phyloP scores from a whole-genome alignment of 1,140 invertebrate genomes.

The Eumaeus atala region DNA sequence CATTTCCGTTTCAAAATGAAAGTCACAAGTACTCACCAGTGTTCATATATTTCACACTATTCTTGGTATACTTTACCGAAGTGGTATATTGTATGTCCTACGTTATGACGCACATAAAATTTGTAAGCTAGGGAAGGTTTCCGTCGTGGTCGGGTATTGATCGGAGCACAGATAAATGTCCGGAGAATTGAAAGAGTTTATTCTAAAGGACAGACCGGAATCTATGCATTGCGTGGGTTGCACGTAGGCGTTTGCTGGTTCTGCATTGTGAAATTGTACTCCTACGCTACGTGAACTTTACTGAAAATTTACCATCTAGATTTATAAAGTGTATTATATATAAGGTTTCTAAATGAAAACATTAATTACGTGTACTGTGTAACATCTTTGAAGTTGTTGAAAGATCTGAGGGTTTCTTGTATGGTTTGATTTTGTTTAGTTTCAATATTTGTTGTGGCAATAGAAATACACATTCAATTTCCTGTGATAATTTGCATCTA shows the following conservation, averaged over 20 bases:
- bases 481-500: slow-evolving; percentile 5
- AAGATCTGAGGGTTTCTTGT: too few relatives aligned
- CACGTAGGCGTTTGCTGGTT: background rate
- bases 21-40: too few relatives aligned
- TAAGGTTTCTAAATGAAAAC: background rate
- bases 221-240: background rate
- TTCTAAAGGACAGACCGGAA: slow-evolving; percentile 1
- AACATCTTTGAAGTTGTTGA: slow-evolving; percentile 1
- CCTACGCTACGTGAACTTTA: background rate
- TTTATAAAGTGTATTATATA: background rate
- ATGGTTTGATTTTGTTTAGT: too few relatives aligned
- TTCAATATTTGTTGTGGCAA: too few relatives aligned
- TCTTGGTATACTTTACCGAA: too few relatives aligned
- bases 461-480: slow-evolving; percentile 11
- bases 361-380: background rate
- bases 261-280: background rate
- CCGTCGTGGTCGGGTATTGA: background rate
- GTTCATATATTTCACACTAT: too few relatives aligned
- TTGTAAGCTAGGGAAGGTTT: background rate
- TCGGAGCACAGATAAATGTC: slow-evolving; percentile 4
- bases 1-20: too few relatives aligned
- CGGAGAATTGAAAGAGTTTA: slow-evolving; percentile 1
- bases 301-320: background rate
- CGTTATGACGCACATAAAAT: background rate
- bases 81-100: background rate